Percentiles rank a stretch among this genome's conserved stretches.
These are phyloP conservation scores for Zonitis immaculata DNA, from an alignment of 2,888 invertebrate species.

Conservation along the genomic window DNA sequence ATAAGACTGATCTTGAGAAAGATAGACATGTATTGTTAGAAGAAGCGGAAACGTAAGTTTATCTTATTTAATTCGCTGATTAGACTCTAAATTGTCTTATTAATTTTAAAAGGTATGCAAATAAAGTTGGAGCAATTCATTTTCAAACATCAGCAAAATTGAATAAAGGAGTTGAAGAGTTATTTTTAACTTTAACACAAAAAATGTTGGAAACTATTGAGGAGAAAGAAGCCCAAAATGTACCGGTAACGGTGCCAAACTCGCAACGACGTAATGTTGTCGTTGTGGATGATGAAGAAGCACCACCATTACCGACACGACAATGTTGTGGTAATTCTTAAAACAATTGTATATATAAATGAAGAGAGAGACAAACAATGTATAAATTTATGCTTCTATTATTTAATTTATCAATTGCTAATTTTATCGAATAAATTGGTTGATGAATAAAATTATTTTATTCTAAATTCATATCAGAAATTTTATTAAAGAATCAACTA, in stretches of 20 bases:
- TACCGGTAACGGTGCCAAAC: conserved; percentile 38
- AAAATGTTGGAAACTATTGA: conserved; percentile 59
- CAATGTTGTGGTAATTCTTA: conserved; percentile 34
- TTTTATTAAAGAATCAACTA: conserved; percentile 34
- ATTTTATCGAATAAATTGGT: no score
- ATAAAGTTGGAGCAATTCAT: conserved; percentile 86
- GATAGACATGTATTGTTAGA: conserved; percentile 79
- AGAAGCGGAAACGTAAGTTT: conserved; percentile 79
- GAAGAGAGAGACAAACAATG: not conserved
- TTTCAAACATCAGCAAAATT: conserved; percentile 91
- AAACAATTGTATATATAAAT: not conserved
- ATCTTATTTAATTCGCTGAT: no score
- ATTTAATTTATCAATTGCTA: not conserved
- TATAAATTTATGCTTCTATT: not conserved
- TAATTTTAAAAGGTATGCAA: conserved; percentile 90
- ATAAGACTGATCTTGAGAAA: conserved; percentile 93
- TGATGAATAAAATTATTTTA: not conserved
- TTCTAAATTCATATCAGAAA: conserved; percentile 7
- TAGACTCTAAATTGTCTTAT: no score
- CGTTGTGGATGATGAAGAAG: conserved; percentile 43
- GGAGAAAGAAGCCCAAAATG: conserved; percentile 38
- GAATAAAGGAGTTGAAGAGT: conserved; percentile 86
- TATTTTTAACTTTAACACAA: conserved; percentile 79
- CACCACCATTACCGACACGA: conserved; percentile 29
- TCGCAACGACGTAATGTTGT: conserved; percentile 43